These are phyloP conservation scores for Orchestia grillus DNA, from an alignment of 1,140 invertebrate genomes.

Conservation along the genomic window DNA sequence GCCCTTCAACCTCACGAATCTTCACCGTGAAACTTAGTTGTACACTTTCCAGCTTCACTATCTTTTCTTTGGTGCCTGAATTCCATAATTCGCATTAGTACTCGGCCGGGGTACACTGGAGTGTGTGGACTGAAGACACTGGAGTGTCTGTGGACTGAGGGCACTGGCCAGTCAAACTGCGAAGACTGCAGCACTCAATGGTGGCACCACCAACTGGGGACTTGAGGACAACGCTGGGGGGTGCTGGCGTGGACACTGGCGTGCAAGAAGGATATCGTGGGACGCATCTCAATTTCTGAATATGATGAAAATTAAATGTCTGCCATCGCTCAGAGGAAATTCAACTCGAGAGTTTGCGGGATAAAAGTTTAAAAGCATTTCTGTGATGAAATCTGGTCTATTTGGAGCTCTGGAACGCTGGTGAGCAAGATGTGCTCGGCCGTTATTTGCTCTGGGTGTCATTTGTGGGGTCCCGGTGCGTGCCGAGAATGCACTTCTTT, in stretches of 20 bases:
- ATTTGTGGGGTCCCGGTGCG: neutral
- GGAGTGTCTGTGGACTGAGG: neutral
- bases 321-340: too few relatives aligned
- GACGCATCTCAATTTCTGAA: too few relatives aligned
- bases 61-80: too few relatives aligned
- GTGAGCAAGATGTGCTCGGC: neutral
- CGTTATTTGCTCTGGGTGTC: neutral
- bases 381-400: neutral
- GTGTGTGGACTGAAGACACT: neutral
- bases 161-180: neutral
- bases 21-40: too few relatives aligned
- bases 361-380: too few relatives aligned
- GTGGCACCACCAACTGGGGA: neutral
- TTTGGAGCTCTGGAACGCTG: neutral
- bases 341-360: too few relatives aligned
- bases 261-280: neutral
- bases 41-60: too few relatives aligned
- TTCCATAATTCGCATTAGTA: too few relatives aligned
- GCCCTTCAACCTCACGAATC: too few relatives aligned
- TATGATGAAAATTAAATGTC: too few relatives aligned
- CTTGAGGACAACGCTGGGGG: neutral
- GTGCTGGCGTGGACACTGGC: neutral
- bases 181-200: neutral
- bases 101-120: neutral
- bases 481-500: neutral